Base-by-base conservation (phyloP, 2,113 vertebrate species). In the Lamprotornis superbus region DNA sequence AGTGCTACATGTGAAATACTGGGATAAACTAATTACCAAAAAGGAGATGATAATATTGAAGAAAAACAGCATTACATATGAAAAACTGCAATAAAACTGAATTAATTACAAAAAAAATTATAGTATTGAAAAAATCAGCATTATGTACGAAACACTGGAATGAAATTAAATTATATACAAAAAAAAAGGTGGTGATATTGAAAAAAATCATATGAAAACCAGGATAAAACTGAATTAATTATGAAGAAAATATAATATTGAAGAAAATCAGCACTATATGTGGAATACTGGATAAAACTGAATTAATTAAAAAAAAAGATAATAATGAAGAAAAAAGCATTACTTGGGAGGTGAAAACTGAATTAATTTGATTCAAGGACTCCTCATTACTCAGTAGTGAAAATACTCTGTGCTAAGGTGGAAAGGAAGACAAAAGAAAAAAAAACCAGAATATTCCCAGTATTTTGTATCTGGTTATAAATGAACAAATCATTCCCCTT, bases 191-290 rank as follows among this genome's bases (percentile, higher is more conserved):
- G 47, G 23, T 46, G 20, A 10, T 46, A 31, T 18, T 53, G 49
- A 71, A 11, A 5, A 5, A 71, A 10, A 42, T 3, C 6, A 14
- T 8, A 4, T 19, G 22, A 27, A 73, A 4, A n/a, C 1, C 25
- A 20, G 6, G 15, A 47, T 59, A 47, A 47, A 61, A 24, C 12
- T 49, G 11, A 49, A 75, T 59, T 59, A 8, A 11, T 59, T 37
- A 13, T 8, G 22, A 18, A 24, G 18, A 74, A 56, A 28, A 15
- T 46, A 18, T 23, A 47, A 49, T 47, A 47, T 20, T 35, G 35
- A 24, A 31, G 3, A 12, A 31, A 21, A 16, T 2, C 1, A 25
- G 7, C n/a, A 27, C 8, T 47, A 8, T 4, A 9, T 20, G 4
- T 9, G 69, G 59, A 68, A n/a, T 8, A 42, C 2, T 37, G 9